Evolutionary conservation across 2,113 vertebrate genomes (phyloP), one percentile per base, ranked within the genome.

Genomic region (Girardinichthys multiradiatus): DNA sequence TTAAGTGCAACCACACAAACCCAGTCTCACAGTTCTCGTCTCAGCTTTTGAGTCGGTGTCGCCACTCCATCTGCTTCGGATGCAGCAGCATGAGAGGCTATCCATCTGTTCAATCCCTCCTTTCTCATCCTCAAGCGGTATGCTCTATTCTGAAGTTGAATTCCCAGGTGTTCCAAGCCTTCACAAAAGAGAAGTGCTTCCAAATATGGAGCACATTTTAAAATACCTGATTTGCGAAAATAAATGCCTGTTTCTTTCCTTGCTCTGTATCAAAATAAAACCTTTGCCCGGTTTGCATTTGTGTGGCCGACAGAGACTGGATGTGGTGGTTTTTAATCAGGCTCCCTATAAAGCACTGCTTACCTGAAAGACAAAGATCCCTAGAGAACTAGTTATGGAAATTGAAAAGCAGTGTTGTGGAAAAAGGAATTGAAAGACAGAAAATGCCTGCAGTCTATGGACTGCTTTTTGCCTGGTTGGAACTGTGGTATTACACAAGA

Each of bases 1-100:
- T 72, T 70, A 48, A 69, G 70, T 30, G 28, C 45, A 58, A 74
- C 73, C 27, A 68, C 61, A 65, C 27, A 48, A 64, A 67, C 57
- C 24, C 31, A 30, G 14, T 26, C 69, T 12, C 39, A 80, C 72
- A 30, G 30, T 82, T 85, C 80, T 28, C 77, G 78, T 35, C 65
- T 76, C 63, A 80, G 68, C 69, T 68, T 80, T 82, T 74, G 77
- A 85, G 74, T 74, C 19, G 42, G 60, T 72, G 75, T 65, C 35
- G 72, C 66, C 30, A 70, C 69, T 77, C 73, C 86, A 84, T 89
- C 89, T 91, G 84, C 76, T 70, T 58, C 42, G 15, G 76, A 82
- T 82, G 67, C 72, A 75, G 68, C 57, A 28, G 42, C 67, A 83
- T 65, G 79, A 74, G 63, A 81, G 45, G 42, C 75, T 72, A 64